A percentile compares a stretch with the other conserved stretches of the same genome.
Evolutionary conservation across 2,113 vertebrate genomes (phyloP).

Genomic region (Delphinus delphis): DNA sequence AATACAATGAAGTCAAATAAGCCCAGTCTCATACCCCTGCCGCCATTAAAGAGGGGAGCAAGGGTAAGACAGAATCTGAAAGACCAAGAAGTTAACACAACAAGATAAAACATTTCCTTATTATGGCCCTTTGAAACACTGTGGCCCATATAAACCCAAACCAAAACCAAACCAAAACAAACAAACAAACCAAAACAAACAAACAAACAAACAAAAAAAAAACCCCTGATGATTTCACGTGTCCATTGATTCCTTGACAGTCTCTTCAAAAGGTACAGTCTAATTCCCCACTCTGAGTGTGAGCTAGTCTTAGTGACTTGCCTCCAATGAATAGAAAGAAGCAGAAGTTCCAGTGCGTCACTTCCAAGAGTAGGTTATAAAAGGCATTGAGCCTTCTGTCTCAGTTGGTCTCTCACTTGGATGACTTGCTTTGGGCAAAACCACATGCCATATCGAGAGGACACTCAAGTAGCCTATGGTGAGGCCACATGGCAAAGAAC

Average conservation of each 20-base stretch:
- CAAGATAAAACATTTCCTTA: neutral
- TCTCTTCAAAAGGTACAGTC: neutral
- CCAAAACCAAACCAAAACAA: neutral
- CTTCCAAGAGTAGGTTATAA: neutral
- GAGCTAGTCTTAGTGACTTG: neutral
- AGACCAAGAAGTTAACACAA: neutral
- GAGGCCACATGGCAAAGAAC: neutral
- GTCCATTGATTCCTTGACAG: neutral
- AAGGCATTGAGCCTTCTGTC: neutral
- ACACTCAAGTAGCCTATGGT: neutral
- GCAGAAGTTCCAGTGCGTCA: neutral
- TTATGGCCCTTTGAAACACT: neutral
- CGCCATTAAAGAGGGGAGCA: neutral
- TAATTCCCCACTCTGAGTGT: neutral
- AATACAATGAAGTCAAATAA: neutral
- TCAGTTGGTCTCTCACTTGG: neutral
- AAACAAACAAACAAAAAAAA: neutral
- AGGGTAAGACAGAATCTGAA: neutral
- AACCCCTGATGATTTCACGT: neutral
- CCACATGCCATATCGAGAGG: neutral
- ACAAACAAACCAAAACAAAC: neutral
- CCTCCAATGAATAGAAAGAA: neutral
- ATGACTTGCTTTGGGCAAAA: neutral
- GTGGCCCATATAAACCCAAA: neutral
- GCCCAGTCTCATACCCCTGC: neutral